Evolutionary conservation across 2,797 vertebrate species (phyloP), one percentile per base, ranked within the genome.

Genomic region (Kryptolebias ocellatus): DNA sequence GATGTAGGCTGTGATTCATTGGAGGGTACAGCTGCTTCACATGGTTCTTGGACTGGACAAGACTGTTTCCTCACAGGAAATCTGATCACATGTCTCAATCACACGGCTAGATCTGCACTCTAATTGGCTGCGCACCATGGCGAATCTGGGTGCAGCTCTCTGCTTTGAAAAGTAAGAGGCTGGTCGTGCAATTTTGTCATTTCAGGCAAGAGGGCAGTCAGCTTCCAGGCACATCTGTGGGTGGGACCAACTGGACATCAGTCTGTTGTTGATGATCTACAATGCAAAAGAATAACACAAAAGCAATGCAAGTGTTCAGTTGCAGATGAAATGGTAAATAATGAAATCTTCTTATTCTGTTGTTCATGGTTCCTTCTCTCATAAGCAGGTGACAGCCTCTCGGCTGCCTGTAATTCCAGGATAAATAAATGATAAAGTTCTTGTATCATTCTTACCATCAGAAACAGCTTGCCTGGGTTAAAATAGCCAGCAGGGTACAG

Each of bases 51-150:
- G 89, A 85, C 84, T 82, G 90, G 87, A 86, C 81, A 57, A 67
- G 81, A 87, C 79, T 87, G 80, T 84, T 87, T 90, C 81, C 80
- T 91, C 80, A 83, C 84, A 83, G 84, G 75, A 73, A 76, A 70
- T 83, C 64, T 62, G 83, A 88, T 91, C 90, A 92, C 87, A 76
- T 93, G 92, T 90, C 76, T 79, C 46, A 83, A 83, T 91, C 87
- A 90, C 82, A 85, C 71, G 79, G 78, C 81, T 65, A 74, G 82
- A 90, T 85, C 81, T 71, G 83, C 58, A 72, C 74, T 85, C 77
- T 83, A 80, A 93, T 91, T 91, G 90, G 90, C 75, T 49, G 52
- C 18, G 58, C 51, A 20, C 80, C 31, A 73, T 78, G 74, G 82
- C 49, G 24, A 75, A 70, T 74, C 75, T 60, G 57, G 75, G 55